Evolutionary conservation across 1,140 invertebrate genomes (phyloP).

Genomic region (Linepithema humile): DNA sequence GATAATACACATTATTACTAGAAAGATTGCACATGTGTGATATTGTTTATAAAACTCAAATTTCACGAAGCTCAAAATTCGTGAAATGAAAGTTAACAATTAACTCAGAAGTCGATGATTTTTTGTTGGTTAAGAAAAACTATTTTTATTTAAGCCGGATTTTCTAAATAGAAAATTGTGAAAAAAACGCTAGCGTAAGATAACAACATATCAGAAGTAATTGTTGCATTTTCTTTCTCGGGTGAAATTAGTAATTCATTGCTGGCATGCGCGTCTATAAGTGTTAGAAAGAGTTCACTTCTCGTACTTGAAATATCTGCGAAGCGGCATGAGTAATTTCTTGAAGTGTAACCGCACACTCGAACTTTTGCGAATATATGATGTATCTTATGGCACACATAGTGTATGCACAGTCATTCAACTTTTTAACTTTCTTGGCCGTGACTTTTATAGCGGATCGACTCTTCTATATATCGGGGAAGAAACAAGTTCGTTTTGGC

Average conservation of each 20-base stretch:
- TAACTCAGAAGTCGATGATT: not conserved
- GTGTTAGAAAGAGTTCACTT: not conserved
- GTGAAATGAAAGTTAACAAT: not conserved
- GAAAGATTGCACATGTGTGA: too few species aligned
- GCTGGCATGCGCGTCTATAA: slow-evolving; percentile 12
- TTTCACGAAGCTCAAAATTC: too few species aligned
- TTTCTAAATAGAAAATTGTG: not conserved
- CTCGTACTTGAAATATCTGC: slow-evolving; percentile 30
- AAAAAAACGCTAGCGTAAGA: not conserved
- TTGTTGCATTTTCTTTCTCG: not conserved
- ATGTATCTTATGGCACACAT: not conserved
- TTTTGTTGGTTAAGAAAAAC: not conserved
- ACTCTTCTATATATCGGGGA: not conserved
- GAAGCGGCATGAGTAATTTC: slow-evolving; percentile 4
- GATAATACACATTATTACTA: too few species aligned
- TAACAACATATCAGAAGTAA: not conserved
- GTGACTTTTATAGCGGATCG: slow-evolving; percentile 31
- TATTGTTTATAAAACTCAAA: too few species aligned
- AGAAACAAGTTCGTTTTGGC: not conserved
- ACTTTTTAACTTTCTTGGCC: slow-evolving; percentile 45
- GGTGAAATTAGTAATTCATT: not conserved
- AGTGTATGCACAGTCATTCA: not conserved
- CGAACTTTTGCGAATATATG: slow-evolving; percentile 11
- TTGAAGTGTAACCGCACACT: slow-evolving; percentile 27
- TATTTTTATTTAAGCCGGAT: not conserved